Percentiles rank a stretch among this genome's conserved stretches.
Evolutionary conservation across 2,888 invertebrate genomes (phyloP).

Genomic region (Miltochrista miniata): DNA sequence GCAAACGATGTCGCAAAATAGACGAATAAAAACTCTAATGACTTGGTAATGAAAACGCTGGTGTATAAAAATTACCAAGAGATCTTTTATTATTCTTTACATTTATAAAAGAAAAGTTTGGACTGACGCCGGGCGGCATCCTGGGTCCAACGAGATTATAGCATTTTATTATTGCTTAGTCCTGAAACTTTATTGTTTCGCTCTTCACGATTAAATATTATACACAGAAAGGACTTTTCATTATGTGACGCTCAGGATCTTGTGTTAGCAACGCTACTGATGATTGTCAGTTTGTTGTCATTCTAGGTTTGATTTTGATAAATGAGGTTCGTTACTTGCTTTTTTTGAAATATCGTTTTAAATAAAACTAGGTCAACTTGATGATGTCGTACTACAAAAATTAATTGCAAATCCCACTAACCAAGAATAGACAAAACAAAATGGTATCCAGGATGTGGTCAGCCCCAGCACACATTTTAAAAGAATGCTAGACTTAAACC

Average conservation of each 20-base stretch:
- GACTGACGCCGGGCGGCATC: slow-evolving; percentile 53
- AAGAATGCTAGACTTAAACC: too few species aligned
- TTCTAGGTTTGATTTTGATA: too few species aligned
- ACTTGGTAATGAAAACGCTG: slow-evolving; percentile 69
- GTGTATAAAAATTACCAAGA: slow-evolving; percentile 60
- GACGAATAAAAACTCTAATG: slow-evolving; percentile 60
- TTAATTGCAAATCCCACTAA: too few species aligned
- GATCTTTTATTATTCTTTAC: slow-evolving; percentile 61
- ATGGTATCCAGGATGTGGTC: too few species aligned
- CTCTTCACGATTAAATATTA: slow-evolving; percentile 59
- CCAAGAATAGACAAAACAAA: too few species aligned
- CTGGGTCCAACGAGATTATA: slow-evolving; percentile 67
- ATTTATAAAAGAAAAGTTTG: slow-evolving; percentile 66
- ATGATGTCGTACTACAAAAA: too few species aligned
- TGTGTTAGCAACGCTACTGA: too few species aligned
- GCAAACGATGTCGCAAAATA: slow-evolving; percentile 42
- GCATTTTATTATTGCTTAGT: slow-evolving; percentile 75
- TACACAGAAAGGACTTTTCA: slow-evolving; percentile 68
- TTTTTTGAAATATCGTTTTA: too few species aligned
- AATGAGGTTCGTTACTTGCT: too few species aligned
- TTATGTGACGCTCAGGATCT: slow-evolving; percentile 65
- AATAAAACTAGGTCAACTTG: too few species aligned
- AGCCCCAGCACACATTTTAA: too few species aligned
- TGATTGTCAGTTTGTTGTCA: too few species aligned
- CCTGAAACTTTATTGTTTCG: slow-evolving; percentile 75